These are phyloP conservation scores for Gobio occitaniae DNA, from an alignment of 2,797 vertebrate genomes.

Conservation along the genomic window DNA sequence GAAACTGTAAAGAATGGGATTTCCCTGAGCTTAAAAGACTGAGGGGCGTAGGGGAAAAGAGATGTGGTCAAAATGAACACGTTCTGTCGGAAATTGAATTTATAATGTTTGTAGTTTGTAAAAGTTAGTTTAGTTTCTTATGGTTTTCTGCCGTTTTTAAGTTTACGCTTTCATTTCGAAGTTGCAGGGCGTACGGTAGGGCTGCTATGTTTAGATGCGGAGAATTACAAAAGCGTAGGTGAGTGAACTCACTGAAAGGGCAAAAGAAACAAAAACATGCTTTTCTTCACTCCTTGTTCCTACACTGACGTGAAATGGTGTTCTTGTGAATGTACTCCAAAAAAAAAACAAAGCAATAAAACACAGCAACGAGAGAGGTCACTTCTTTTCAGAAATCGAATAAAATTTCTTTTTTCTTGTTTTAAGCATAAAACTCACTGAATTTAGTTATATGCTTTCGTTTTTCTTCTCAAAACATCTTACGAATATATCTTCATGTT, in stretches of 20 bases:
- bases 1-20: conserved; percentile 46
- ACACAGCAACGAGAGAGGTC: background rate
- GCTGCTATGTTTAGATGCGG: conserved; percentile 21
- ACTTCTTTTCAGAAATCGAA: background rate
- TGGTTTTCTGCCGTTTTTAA: background rate
- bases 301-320: background rate
- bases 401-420: background rate
- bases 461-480: background rate
- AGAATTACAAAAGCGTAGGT: background rate
- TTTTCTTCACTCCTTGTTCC: background rate
- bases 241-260: background rate
- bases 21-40: conserved; percentile 56
- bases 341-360: background rate
- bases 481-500: background rate
- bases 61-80: background rate
- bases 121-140: background rate
- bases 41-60: conserved; percentile 9
- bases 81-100: background rate
- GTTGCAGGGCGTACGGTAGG: rapidly evolving
- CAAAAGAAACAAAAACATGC: background rate
- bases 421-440: background rate
- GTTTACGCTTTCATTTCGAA: background rate
- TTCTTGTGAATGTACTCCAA: background rate
- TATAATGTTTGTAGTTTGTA: background rate
- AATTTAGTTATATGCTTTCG: background rate